A percentile compares a stretch with the other conserved stretches of the same genome.
These are phyloP conservation scores for Dolichopus griseipennis DNA, from an alignment of 2,888 invertebrate species.

Conservation along the genomic window DNA sequence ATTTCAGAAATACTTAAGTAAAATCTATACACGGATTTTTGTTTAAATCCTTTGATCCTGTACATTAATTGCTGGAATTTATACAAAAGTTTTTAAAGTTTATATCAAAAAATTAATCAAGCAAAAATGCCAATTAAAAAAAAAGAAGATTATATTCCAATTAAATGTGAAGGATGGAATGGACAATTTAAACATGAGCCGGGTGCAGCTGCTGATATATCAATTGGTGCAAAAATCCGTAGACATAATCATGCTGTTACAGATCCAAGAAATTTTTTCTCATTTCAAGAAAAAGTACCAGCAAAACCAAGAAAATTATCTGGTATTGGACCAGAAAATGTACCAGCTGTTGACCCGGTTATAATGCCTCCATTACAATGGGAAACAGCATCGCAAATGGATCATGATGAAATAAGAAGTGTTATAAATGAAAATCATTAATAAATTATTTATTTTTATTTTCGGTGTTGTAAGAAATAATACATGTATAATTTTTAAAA, in stretches of 20 bases:
- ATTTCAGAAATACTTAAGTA: no score
- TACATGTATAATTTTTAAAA: no score
- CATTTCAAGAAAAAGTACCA: constrained; percentile 34
- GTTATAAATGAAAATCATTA: not conserved
- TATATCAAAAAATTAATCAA: no score
- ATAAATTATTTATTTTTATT: no score
- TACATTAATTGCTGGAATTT: no score
- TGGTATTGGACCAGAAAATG: not conserved
- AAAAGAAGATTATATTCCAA: constrained; percentile 40
- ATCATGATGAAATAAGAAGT: not conserved
- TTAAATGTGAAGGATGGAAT: constrained; percentile 43
- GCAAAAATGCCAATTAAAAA: constrained; percentile 33
- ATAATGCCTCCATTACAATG: not conserved
- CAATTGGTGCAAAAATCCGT: constrained; percentile 37
- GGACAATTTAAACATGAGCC: constrained; percentile 36
- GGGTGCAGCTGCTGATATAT: constrained; percentile 23
- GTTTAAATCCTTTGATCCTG: no score
- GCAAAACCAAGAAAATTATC: constrained; percentile 30
- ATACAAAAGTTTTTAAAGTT: no score
- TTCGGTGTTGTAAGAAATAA: no score
- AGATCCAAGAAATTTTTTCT: constrained; percentile 38
- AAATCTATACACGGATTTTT: no score
- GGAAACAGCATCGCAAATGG: not conserved
- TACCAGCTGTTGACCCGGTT: not conserved
- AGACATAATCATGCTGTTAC: constrained; percentile 39